Base-by-base conservation (phyloP, 2,797 vertebrate genomes). In the Coracias cyanogaster region DNA sequence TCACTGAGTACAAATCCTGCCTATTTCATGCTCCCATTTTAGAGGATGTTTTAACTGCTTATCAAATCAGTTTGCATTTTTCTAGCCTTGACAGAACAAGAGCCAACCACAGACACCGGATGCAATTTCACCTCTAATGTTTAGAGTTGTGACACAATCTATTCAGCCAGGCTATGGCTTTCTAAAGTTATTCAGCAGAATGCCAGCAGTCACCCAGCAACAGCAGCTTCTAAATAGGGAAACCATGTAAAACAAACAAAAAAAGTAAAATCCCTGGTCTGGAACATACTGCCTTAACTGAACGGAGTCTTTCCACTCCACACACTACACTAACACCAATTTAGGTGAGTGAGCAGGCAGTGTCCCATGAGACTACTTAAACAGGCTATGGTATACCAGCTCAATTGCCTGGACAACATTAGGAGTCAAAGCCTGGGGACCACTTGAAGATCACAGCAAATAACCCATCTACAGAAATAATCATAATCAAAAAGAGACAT, bases 381-480 rank as follows among this genome's bases (percentile, higher is more conserved):
- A 82, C 41, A 76, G 85, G 54, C 76, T 82, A 28, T 43, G 70
- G 66, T 66, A 31, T 89, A 92, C 60, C 55, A 86, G 81, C 86
- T 92, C 93, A 82, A 90, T 67, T 79, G 93, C 78, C 78, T 93
- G 93, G 90, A 91, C 86, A 85, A 51, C 70, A 94, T 84, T 70
- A 94, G 73, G 60, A 96, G 87, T 60, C 90, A 88, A 94, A 91
- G 91, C 52, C 91, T 84, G 37, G 90, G 90, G 88, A 94, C 62
- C 82, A 80, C 62, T 96, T 90, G 67, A 83, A 93, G 51, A 94
- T 70, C 70, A 82, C 0, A 49, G 88, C 67, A 94, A 94, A 96
- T 90, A 91, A 82, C 52, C 85, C 87, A 82, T 91, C 70, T 54
- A 94, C 80, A 94, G 86, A 94, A 96, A 94, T 89, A 90, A 96